Base-by-base conservation (phyloP, 2,113 vertebrate species). In the Paramormyrops kingsleyae region DNA sequence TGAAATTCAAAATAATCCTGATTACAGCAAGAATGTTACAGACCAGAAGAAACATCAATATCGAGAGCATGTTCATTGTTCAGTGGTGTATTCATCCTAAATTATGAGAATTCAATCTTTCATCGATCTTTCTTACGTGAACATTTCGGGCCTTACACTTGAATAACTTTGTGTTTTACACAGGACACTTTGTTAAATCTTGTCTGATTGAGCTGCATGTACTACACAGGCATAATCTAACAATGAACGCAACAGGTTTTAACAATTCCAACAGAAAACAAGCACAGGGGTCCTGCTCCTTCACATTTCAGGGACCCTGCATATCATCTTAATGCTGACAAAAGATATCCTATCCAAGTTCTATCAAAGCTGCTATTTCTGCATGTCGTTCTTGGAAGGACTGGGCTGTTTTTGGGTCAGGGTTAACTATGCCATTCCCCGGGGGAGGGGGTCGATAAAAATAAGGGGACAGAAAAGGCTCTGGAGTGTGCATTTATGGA, bases 261-360 rank as follows among this genome's bases (percentile, higher is more conserved):
- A 92, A 90, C 87, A 39, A 90, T 77, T 90, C 93, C 92, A 92
- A 93, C 91, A 89, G 74, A 90, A 94, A 92, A 92, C 21, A 66
- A 90, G 6, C 85, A 88, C 88, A 87, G 88, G 74, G 31, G 1
- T 92, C 89, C 89, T 91, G 91, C 91, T 90, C 85, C 89, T 53
- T 88, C 5, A 50, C 86, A 91, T 92, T 92, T 90, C 90, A 90
- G 80, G 88, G 84, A 92, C 91, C 90, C 92, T 17, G 31, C 88
- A 89, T 31, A 35, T 91, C 62, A 92, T 89, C 56, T 66, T 77
- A 92, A 90, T 4, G 59, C 74, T 91, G n/a, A 83, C 27, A 53
- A 90, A 89, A 56, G 74, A 49, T 70, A 85, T 74, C 7, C 59
- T 70, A 84, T 91, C 74, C 47, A 59, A 7, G 35, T 39, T 1